Evolutionary conservation across 2,888 invertebrate species (phyloP).

Genomic region (Celastrina argiolus): DNA sequence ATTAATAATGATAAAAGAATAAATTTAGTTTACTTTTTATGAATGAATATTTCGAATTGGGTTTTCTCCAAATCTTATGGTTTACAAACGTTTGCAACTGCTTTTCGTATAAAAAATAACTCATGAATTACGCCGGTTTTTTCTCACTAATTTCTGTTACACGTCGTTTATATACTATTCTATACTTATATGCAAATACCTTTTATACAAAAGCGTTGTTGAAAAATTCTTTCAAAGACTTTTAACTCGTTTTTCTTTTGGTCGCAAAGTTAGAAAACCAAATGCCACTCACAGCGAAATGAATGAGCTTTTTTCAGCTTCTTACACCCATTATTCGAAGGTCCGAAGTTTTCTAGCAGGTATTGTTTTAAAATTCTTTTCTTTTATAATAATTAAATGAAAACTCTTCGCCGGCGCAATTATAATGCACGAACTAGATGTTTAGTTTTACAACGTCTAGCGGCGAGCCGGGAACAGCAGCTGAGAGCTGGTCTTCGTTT

Average conservation of each 20-base stretch:
- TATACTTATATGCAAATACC: neutral
- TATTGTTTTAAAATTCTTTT: slow-evolving; percentile 16
- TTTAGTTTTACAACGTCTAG: slow-evolving; percentile 6
- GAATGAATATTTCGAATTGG: too few relatives aligned
- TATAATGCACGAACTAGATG: slow-evolving; percentile 11
- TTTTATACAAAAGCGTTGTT: neutral
- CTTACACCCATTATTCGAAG: slow-evolving; percentile 8
- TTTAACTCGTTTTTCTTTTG: slow-evolving; percentile 43
- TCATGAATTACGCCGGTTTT: too few relatives aligned
- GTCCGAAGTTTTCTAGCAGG: slow-evolving; percentile 12
- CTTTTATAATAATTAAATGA: neutral
- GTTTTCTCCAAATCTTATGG: too few relatives aligned
- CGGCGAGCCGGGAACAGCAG: too few relatives aligned
- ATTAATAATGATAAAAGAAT: too few relatives aligned
- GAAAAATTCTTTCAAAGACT: neutral
- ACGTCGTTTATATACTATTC: too few relatives aligned
- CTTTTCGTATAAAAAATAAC: too few relatives aligned
- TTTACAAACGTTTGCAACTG: too few relatives aligned
- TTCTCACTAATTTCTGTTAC: too few relatives aligned
- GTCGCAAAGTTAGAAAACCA: slow-evolving; percentile 48
- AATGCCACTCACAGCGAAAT: slow-evolving; percentile 63
- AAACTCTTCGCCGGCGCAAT: neutral
- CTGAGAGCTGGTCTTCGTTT: neutral
- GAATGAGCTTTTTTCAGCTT: slow-evolving; percentile 46
- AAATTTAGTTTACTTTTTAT: too few relatives aligned